Conservation (phyloP, 2,113 vertebrate genomes). For the Corythornis vintsioides region DNA sequence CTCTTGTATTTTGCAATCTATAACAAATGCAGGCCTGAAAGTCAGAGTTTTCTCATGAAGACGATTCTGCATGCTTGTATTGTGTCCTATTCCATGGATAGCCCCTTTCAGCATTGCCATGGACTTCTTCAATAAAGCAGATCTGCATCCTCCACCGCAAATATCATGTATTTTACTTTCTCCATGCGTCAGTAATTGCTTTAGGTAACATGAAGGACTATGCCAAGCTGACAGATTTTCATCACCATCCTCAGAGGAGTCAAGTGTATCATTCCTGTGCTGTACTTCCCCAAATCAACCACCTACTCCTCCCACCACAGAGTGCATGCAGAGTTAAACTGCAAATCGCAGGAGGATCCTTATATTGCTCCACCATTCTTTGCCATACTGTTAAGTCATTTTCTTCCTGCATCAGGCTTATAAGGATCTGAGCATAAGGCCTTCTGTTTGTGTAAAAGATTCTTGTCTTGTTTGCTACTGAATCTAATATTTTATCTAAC, state of each 20-base stretch:
- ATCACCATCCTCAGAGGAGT: constrained; percentile 49
- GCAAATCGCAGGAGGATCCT: constrained; percentile 25
- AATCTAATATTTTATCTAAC: not conserved
- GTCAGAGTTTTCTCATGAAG: not conserved
- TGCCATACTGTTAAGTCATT: constrained; percentile 22
- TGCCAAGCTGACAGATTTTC: constrained; percentile 67
- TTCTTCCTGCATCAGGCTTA: not conserved
- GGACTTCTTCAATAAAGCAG: not conserved
- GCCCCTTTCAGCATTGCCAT: not conserved
- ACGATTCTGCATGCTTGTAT: not conserved
- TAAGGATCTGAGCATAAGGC: not conserved
- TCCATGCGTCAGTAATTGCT: constrained; percentile 3
- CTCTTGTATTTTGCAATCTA: not conserved
- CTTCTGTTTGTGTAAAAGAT: not conserved
- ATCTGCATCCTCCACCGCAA: not conserved
- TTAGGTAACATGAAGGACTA: constrained; percentile 40
- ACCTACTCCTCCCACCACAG: constrained; percentile 60
- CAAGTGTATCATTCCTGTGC: constrained; percentile 49
- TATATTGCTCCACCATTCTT: not conserved
- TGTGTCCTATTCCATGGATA: not conserved
- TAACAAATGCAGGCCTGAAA: not conserved
- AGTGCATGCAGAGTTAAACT: constrained; percentile 31
- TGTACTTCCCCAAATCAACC: constrained; percentile 47
- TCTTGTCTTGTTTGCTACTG: not conserved
- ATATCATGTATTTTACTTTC: not conserved